phyloP scores from a whole-genome alignment of 1,140 invertebrate genomes.

The Apocrypta bakeri region DNA sequence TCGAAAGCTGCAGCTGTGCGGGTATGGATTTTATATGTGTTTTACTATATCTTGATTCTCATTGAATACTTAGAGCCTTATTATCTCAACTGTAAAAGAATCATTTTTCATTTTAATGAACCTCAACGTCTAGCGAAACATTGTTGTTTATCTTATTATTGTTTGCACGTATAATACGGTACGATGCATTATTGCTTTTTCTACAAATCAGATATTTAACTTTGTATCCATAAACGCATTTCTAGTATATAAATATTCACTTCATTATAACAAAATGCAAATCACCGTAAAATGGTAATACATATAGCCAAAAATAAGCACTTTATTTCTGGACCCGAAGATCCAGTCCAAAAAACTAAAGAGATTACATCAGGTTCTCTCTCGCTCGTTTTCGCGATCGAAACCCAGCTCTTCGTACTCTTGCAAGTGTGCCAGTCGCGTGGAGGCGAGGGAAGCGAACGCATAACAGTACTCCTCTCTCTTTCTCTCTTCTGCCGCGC shows the following conservation, averaged over 20 bases:
- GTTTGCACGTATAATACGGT: background rate
- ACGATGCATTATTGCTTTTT: background rate
- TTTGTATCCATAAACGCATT: background rate
- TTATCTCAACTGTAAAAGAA: conserved; percentile 33
- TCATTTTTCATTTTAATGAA: conserved; percentile 36
- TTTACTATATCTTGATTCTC: conserved; percentile 17
- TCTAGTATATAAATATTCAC: background rate
- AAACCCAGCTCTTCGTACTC: background rate
- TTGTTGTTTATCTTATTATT: background rate
- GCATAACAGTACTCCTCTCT: conserved; percentile 35
- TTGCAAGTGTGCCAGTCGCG: conserved; percentile 33
- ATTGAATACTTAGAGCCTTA: conserved; percentile 33
- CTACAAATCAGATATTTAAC: background rate
- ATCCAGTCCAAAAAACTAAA: no score
- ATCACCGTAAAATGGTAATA: no score
- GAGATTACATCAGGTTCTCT: no score
- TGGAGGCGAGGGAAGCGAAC: conserved; percentile 2
- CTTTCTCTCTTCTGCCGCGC: background rate
- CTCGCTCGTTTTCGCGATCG: background rate
- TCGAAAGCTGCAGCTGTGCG: background rate
- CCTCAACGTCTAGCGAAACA: background rate
- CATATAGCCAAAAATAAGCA: no score
- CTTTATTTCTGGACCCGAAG: background rate
- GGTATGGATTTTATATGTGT: background rate
- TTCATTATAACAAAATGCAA: no score